phyloP scores from a whole-genome alignment of 2,113 vertebrate species.

The Cygnus atratus region DNA sequence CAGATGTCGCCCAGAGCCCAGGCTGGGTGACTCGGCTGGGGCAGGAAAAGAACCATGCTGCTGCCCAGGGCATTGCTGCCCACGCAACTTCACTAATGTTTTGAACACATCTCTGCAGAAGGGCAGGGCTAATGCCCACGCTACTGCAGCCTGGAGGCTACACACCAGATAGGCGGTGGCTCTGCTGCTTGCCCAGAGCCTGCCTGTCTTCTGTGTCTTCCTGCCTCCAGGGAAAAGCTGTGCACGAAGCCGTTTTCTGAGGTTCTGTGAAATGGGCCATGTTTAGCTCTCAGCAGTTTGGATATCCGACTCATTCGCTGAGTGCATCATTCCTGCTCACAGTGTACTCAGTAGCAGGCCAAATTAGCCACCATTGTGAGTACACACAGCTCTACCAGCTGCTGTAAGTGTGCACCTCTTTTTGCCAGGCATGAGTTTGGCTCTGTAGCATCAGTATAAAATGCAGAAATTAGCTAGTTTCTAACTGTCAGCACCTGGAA shows the following conservation, averaged over 20 bases:
- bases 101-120: not conserved
- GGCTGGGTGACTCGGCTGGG: not conserved
- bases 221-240: not conserved
- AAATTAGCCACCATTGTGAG: not conserved
- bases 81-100: not conserved
- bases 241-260: not conserved
- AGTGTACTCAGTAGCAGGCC: not conserved
- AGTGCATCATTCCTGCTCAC: not conserved
- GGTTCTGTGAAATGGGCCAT: not conserved
- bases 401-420: not conserved
- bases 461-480: slow-evolving; percentile 19
- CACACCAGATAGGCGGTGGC: not conserved
- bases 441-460: not conserved
- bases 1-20: not conserved
- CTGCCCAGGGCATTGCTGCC: not conserved
- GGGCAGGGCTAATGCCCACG: not conserved
- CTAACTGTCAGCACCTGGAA: slow-evolving; percentile 22
- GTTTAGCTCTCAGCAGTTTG: not conserved
- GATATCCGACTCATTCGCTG: not conserved
- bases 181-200: not conserved
- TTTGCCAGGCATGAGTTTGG: slow-evolving; percentile 9
- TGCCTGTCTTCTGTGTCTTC: no score
- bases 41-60: not conserved
- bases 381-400: slow-evolving; percentile 12
- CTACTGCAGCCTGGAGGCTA: not conserved